Conservation (phyloP, 2,888 invertebrate genomes). For the Psylliodes chrysocephalus region DNA sequence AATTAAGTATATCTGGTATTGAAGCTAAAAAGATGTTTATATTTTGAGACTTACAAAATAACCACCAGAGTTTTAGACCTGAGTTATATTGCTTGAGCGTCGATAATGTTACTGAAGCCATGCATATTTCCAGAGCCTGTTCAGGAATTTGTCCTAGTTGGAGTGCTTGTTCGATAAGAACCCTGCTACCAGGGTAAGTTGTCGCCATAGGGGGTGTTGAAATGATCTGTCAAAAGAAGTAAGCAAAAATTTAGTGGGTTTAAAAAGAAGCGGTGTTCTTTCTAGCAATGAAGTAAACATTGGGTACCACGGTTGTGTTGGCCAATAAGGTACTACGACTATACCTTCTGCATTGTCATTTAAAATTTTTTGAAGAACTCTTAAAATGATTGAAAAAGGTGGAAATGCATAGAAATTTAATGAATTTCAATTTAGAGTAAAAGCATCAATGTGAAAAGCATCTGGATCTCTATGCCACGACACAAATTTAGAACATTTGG, state of each 20-base stretch:
- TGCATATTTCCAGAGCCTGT: too few relatives aligned
- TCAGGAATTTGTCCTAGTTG: too few relatives aligned
- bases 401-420: slow-evolving; percentile 16
- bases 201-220: slow-evolving; percentile 18
- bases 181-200: slow-evolving; percentile 22
- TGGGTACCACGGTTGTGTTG: slow-evolving; percentile 24
- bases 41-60: too few relatives aligned
- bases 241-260: too few relatives aligned
- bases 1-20: too few relatives aligned
- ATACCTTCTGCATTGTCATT: slow-evolving; percentile 18
- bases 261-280: background rate
- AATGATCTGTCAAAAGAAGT: slow-evolving; percentile 12
- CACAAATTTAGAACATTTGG: slow-evolving; percentile 20
- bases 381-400: slow-evolving; percentile 5
- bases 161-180: slow-evolving; percentile 16
- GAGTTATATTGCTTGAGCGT: too few relatives aligned
- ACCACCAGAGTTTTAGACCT: too few relatives aligned
- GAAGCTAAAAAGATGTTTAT: too few relatives aligned
- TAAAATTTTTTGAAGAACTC: slow-evolving; percentile 11
- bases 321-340: slow-evolving; percentile 24
- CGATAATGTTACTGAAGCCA: too few relatives aligned
- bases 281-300: slow-evolving; percentile 15
- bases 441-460: slow-evolving; percentile 20
- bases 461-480: slow-evolving; percentile 22
- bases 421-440: slow-evolving; percentile 15